Evolutionary conservation across 1,140 invertebrate genomes (phyloP).

Genomic region (Aporrectodea caliginosa): DNA sequence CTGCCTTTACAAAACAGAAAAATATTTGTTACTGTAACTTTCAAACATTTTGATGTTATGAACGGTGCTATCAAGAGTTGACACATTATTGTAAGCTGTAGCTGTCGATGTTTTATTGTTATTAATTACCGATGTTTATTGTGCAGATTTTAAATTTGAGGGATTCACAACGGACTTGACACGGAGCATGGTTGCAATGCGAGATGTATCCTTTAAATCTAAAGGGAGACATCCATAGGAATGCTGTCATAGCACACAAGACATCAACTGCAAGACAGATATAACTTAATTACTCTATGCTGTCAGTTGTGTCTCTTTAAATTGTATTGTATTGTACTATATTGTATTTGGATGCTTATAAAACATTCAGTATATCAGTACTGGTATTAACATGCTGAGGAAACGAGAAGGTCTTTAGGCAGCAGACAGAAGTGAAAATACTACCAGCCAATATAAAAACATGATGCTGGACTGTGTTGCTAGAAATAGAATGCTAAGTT

Average conservation of each 20-base stretch:
- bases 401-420: too few relatives aligned
- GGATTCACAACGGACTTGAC: conserved; percentile 90
- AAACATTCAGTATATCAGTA: too few relatives aligned
- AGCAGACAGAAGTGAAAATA: too few relatives aligned
- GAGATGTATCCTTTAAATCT: conserved; percentile 63
- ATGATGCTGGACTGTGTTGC: too few relatives aligned
- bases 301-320: neutral
- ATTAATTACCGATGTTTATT: conserved; percentile 5
- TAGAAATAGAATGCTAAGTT: too few relatives aligned
- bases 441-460: too few relatives aligned
- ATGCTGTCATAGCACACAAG: neutral
- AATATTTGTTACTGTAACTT: neutral
- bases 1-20: neutral
- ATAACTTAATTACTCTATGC: neutral
- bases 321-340: too few relatives aligned
- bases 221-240: neutral
- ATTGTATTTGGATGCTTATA: too few relatives aligned
- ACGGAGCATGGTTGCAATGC: conserved; percentile 91
- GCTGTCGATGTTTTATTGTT: neutral
- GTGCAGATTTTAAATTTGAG: conserved; percentile 70
- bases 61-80: neutral
- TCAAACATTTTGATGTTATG: neutral
- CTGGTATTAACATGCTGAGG: too few relatives aligned
- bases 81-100: neutral
- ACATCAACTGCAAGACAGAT: neutral